Percentiles rank a stretch among this genome's conserved stretches.
phyloP scores from a whole-genome alignment of 2,888 invertebrate genomes.

The Automeris io region DNA sequence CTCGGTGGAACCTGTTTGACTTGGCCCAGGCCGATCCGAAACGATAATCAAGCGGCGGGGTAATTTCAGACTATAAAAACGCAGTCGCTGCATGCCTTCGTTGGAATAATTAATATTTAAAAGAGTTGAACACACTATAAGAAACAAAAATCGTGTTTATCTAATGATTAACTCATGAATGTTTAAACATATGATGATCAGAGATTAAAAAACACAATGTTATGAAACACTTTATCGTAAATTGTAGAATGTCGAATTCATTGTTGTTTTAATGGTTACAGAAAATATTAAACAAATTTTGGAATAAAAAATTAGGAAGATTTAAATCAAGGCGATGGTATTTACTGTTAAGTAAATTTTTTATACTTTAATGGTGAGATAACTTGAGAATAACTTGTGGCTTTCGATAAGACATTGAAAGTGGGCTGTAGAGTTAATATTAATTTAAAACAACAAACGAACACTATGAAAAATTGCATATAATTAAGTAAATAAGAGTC shows the following conservation, averaged over 20 bases:
- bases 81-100: conserved; percentile 40
- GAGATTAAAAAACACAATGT: conserved; percentile 2
- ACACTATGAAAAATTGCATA: neutral
- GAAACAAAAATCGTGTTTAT: conserved; percentile 28
- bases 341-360: too few species aligned
- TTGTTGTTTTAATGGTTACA: neutral
- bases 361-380: too few species aligned
- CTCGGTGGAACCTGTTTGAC: conserved; percentile 53
- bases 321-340: too few species aligned
- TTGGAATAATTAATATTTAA: conserved; percentile 58
- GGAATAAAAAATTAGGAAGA: too few species aligned
- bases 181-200: conserved; percentile 7
- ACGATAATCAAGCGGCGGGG: conserved; percentile 67
- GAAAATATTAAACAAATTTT: neutral
- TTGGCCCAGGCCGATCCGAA: conserved; percentile 52
- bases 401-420: too few species aligned
- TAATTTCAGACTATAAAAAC: conserved; percentile 63
- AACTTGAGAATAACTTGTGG: too few species aligned
- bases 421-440: too few species aligned
- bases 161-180: conserved; percentile 20
- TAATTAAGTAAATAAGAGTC: conserved; percentile 7
- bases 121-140: conserved; percentile 35
- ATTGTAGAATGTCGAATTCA: neutral
- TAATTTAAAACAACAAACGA: neutral
- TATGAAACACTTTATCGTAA: neutral